Evolutionary conservation across 2,113 vertebrate genomes (phyloP).

Genomic region (Cyprinodon variegatus): DNA sequence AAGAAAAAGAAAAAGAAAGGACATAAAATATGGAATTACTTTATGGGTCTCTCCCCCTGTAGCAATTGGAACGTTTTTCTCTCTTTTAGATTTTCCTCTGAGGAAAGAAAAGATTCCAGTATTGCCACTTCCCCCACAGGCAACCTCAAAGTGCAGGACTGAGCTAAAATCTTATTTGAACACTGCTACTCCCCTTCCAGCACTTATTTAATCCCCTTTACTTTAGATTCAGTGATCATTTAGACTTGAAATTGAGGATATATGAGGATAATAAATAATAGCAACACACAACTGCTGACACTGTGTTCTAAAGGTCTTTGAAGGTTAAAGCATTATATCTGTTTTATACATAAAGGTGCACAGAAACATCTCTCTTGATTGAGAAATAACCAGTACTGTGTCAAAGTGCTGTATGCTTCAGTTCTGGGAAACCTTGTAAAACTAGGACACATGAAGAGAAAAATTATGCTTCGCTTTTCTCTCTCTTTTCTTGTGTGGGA

Average conservation of each 20-base stretch:
- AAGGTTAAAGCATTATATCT: background rate
- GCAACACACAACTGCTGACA: constrained; percentile 6
- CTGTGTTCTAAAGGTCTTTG: constrained; percentile 12
- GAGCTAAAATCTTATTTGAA: constrained; percentile 58
- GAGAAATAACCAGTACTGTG: constrained; percentile 48
- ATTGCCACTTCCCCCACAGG: constrained; percentile 50
- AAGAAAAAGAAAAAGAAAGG: constrained; percentile 10
- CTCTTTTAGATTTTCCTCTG: constrained; percentile 32
- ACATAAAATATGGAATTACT: constrained; percentile 18
- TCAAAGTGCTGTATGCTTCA: constrained; percentile 4
- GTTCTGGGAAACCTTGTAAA: constrained; percentile 37
- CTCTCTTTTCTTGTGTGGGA: constrained; percentile 20
- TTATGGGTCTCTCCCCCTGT: constrained; percentile 1
- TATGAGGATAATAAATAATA: constrained; percentile 37
- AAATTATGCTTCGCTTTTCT: constrained; percentile 45
- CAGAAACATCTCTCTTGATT: constrained; percentile 32
- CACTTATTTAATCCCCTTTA: constrained; percentile 23
- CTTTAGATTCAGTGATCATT: constrained; percentile 34
- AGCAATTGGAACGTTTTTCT: constrained; percentile 20
- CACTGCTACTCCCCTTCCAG: constrained; percentile 24
- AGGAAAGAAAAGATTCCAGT: constrained; percentile 24
- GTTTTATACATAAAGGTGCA: background rate
- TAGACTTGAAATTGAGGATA: constrained; percentile 19
- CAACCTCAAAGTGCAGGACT: constrained; percentile 28
- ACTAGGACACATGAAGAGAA: constrained; percentile 56